Conservation (phyloP, 2,888 invertebrate species). For the Himalopsyche tibetana region DNA sequence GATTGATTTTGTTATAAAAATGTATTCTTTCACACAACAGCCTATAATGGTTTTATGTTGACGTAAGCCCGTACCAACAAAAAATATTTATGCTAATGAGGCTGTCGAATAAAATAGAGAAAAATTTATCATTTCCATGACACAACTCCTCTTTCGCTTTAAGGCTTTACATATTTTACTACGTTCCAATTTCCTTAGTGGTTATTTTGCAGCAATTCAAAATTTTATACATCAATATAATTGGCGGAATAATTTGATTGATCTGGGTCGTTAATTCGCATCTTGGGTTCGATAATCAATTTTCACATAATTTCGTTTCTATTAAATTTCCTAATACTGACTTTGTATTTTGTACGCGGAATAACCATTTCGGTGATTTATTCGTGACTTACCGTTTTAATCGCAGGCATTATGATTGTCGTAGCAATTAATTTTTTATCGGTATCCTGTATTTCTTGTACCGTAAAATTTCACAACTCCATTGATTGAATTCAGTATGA, state of each 20-base stretch:
- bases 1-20: not conserved
- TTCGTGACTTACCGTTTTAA: conserved; percentile 5
- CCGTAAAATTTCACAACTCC: not conserved
- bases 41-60: conserved; percentile 1
- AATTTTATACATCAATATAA: conserved; percentile 23
- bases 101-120: conserved; percentile 29
- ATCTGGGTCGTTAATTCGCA: conserved; percentile 16
- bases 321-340: conserved; percentile 2
- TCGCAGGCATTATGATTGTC: not conserved
- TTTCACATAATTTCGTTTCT: conserved; percentile 4
- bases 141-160: not conserved
- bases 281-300: conserved; percentile 16
- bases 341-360: not conserved
- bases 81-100: conserved; percentile 29
- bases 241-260: conserved; percentile 46
- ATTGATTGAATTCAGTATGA: not conserved
- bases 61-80: not conserved
- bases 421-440: not conserved
- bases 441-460: conserved; percentile 3
- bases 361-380: not conserved
- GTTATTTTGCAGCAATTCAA: conserved; percentile 31
- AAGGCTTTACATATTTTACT: conserved; percentile 15
- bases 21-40: not conserved
- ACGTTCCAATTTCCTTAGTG: conserved; percentile 16
- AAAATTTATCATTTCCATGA: conserved; percentile 15